These are phyloP conservation scores for Bergia sp. DNA, from an alignment of 92 coral and sea anemone genomes.

Conservation along the genomic window DNA sequence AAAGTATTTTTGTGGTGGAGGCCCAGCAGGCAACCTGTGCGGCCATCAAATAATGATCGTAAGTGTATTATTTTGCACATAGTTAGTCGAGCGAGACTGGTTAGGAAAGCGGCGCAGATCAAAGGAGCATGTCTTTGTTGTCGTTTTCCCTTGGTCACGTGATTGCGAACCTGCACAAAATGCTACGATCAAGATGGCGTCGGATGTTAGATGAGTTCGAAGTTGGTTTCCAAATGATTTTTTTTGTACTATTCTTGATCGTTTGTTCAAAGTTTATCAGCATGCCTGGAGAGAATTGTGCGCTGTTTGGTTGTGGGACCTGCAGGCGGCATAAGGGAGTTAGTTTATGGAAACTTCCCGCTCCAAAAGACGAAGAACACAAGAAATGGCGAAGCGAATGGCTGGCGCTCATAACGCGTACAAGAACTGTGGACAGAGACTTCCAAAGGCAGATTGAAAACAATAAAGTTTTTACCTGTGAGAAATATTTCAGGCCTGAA, in stretches of 20 bases:
- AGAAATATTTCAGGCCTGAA: conserved; percentile 47
- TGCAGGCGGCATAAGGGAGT: conserved; percentile 44
- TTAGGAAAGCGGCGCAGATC: not conserved
- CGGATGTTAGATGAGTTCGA: conserved; percentile 6
- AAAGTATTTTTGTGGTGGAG: not conserved
- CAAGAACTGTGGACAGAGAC: conserved; percentile 39
- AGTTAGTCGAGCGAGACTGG: not conserved
- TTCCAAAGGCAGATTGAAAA: conserved; percentile 42
- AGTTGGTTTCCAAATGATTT: conserved; percentile 14
- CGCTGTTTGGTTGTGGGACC: conserved; percentile 34
- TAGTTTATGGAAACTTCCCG: conserved; percentile 34
- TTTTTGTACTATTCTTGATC: conserved; percentile 15
- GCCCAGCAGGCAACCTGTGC: not conserved
- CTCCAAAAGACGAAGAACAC: conserved; percentile 18
- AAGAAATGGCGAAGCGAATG: conserved; percentile 24
- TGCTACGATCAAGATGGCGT: conserved; percentile 16
- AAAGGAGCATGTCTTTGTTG: not conserved
- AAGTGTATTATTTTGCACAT: too few species aligned
- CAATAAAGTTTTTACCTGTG: conserved; percentile 18
- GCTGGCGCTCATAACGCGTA: conserved; percentile 30
- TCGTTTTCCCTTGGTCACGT: conserved; percentile 34
- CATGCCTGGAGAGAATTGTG: conserved; percentile 45
- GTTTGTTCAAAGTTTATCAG: not conserved
- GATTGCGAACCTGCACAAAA: conserved; percentile 44
- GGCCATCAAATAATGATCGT: too few species aligned